Conservation (phyloP, 2,888 invertebrate species). For the Phengaris alcon region DNA sequence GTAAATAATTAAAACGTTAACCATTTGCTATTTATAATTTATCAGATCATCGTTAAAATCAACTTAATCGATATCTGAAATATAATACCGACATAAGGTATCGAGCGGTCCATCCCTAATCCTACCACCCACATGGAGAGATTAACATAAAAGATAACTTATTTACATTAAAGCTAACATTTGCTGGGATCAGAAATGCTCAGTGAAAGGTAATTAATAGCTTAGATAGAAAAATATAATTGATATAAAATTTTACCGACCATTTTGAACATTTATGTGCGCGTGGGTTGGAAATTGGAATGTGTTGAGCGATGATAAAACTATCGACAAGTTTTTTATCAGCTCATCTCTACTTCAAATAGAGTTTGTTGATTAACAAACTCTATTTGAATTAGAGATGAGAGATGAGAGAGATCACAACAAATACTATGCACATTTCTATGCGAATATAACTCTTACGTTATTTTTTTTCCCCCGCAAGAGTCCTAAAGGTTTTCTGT, state of each 20-base stretch:
- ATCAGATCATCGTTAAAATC: not conserved
- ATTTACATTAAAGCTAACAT: slow-evolving; percentile 23
- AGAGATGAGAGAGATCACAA: too few relatives aligned
- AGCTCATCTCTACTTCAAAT: not conserved
- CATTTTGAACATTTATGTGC: not conserved
- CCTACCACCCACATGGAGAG: slow-evolving; percentile 22
- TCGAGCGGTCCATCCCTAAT: slow-evolving; percentile 5
- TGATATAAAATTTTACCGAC: slow-evolving; percentile 20
- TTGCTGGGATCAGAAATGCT: slow-evolving; percentile 1
- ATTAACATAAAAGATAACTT: slow-evolving; percentile 20
- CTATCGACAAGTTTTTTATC: slow-evolving; percentile 16
- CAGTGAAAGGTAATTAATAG: slow-evolving; percentile 24
- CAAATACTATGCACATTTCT: too few relatives aligned
- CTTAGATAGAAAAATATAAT: slow-evolving; percentile 15
- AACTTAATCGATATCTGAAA: not conserved
- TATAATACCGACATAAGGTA: not conserved
- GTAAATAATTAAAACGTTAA: too few relatives aligned
- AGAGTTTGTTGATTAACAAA: not conserved
- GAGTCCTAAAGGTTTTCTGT: too few relatives aligned
- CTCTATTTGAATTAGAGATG: too few relatives aligned
- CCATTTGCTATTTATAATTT: too few relatives aligned
- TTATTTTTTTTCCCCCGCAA: not conserved
- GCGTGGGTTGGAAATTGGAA: slow-evolving; percentile 7
- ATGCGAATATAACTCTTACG: not conserved
- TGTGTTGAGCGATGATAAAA: slow-evolving; percentile 11